Conservation (phyloP, 2,113 vertebrate genomes). For the Heterotilapia buettikoferi region DNA sequence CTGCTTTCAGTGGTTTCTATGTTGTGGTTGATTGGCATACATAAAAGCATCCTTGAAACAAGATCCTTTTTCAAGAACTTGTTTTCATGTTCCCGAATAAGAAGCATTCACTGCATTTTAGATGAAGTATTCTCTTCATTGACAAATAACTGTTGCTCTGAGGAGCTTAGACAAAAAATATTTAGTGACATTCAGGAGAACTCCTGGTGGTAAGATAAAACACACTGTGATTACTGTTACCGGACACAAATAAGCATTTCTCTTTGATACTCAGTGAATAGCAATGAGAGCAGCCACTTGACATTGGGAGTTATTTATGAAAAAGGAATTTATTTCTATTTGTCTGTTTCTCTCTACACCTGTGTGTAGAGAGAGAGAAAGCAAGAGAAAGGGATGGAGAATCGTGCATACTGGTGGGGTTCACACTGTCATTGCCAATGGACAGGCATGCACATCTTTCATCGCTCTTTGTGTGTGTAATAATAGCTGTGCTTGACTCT, state of each 20-base stretch:
- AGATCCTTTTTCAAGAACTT: background rate
- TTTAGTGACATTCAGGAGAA: background rate
- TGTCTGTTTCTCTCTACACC: background rate
- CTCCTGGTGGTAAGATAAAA: background rate
- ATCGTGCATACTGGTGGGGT: background rate
- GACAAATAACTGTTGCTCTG: background rate
- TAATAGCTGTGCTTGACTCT: constrained; percentile 33
- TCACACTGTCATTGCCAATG: constrained; percentile 8
- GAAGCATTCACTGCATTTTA: background rate
- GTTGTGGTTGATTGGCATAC: background rate
- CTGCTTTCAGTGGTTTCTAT: background rate
- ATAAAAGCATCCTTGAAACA: background rate
- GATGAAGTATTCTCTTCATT: background rate
- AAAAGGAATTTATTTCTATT: background rate
- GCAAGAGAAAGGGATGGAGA: background rate
- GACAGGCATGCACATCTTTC: constrained; percentile 13
- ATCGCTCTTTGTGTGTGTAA: background rate
- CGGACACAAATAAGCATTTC: background rate
- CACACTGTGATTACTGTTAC: background rate
- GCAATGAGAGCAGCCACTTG: background rate
- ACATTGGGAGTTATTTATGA: background rate
- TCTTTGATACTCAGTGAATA: background rate
- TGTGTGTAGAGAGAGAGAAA: background rate
- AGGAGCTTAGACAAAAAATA: background rate
- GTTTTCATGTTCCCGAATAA: background rate